These are phyloP conservation scores for Mimas tiliae DNA, from an alignment of 2,888 invertebrate species.

Conservation along the genomic window DNA sequence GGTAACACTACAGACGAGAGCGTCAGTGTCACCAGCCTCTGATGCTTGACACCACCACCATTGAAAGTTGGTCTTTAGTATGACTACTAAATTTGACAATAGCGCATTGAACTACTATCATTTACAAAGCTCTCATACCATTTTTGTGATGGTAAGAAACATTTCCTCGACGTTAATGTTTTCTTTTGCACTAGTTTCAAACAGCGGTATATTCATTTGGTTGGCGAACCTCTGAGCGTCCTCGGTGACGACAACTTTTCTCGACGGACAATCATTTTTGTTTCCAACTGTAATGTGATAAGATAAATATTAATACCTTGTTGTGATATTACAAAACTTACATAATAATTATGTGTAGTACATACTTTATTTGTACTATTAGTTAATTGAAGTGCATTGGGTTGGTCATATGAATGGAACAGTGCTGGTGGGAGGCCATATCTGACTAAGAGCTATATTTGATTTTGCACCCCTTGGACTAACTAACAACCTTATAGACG, in stretches of 20 bases:
- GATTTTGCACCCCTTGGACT: no score
- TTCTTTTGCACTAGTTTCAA: constrained; percentile 99
- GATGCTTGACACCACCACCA: no score
- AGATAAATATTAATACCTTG: constrained; percentile 8
- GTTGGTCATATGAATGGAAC: no score
- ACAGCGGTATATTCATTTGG: constrained; percentile 98
- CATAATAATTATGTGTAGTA: not conserved
- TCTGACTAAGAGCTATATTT: no score
- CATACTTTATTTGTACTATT: not conserved
- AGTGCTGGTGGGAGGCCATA: no score
- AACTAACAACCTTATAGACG: no score
- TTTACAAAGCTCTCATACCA: constrained; percentile 57
- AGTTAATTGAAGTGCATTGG: not conserved
- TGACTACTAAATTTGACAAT: no score
- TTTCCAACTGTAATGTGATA: constrained; percentile 91
- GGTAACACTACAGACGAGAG: no score
- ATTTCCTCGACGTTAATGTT: constrained; percentile 99
- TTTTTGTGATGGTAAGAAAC: constrained; percentile 89
- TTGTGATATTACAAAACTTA: constrained; percentile 20
- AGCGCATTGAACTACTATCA: no score
- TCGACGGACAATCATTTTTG: constrained; percentile 97
- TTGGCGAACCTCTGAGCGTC: constrained; percentile 98
- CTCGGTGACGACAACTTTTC: constrained; percentile 98
- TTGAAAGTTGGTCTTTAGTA: no score
- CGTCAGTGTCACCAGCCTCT: no score